Evolutionary conservation across 2,888 invertebrate species (phyloP), one percentile per base, ranked within the genome.

Genomic region (Epinotia demarniana): DNA sequence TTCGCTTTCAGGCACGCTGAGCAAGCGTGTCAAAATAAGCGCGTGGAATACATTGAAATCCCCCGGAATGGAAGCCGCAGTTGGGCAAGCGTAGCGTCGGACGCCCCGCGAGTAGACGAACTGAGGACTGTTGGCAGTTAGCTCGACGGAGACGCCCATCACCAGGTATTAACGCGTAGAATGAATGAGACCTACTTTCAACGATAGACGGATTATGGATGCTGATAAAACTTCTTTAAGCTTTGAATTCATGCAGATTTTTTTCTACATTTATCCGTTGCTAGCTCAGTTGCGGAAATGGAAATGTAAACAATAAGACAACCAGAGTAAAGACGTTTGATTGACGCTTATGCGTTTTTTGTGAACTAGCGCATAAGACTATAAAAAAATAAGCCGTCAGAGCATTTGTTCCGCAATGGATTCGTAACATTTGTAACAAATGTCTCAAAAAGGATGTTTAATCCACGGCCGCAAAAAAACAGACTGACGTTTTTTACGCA

Each of bases 401-500:
- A 67, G 63, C 19, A 70, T 63, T 74, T 70, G 57, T 64, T 49
- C 63, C 46, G 57, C 39, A 58, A 69, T 46, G 19, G 63, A 60
- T 64, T 70, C 58, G 70, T 19, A 53, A 60, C 64, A 71, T 64
- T 70, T 11, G 70, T 53, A 70, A 66, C 49, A 58, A 67, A 60
- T 71, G 33, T 67, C 72, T 23, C 67, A 23, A 49, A 82, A 82
- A 80, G 79, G 81, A 80, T 80, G 76, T 63, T 78, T 78, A 71
- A 79, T 79, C 76, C 75, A 58, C 39, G 67, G 62, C 33, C 75
- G 78, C 80, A 87, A 88, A 89, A 89, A 89, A 82, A 78, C 80
- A 85, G 78, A 80, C 85, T 84, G 84, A 78, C 78, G 77, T 72
- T 85, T 88, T 87, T 88, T 82, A 76, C 77, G 78, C 71, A 78